Evolutionary conservation across 2,797 vertebrate genomes (phyloP).

Genomic region (Setipinna tenuifilis): DNA sequence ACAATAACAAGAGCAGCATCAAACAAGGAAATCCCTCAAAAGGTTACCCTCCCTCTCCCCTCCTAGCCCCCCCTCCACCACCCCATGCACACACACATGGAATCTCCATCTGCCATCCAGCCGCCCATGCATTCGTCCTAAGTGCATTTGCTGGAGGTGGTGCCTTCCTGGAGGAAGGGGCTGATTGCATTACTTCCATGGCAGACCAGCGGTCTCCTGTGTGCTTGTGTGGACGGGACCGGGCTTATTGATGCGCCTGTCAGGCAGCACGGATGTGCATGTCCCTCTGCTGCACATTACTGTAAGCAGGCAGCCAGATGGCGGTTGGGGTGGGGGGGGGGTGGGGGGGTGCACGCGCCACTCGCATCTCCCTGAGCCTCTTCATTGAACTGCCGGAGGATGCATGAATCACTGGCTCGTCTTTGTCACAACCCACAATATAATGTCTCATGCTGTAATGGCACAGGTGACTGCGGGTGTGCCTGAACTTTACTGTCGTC

Average conservation of each 20-base stretch:
- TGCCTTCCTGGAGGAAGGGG: slow-evolving; percentile 9
- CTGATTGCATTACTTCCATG: slow-evolving; percentile 9
- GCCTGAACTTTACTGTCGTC: not conserved
- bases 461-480: not conserved
- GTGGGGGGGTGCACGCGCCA: no score
- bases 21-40: slow-evolving; percentile 13
- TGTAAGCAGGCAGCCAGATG: not conserved
- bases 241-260: slow-evolving; percentile 14
- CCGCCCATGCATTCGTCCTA: slow-evolving; percentile 2
- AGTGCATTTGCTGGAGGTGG: slow-evolving; percentile 15
- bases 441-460: not conserved
- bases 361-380: not conserved
- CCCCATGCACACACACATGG: not conserved
- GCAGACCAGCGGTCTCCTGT: slow-evolving; percentile 20
- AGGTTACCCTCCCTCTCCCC: not conserved
- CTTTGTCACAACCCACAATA: not conserved
- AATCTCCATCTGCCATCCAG: slow-evolving; percentile 27
- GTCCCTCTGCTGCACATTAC: not conserved
- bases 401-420: not conserved
- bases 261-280: not conserved
- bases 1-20: not conserved
- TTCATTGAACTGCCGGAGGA: not conserved
- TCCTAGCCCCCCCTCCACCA: no score
- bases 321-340: not conserved
- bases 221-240: not conserved